Evolutionary conservation across 2,113 vertebrate genomes (phyloP), one percentile per base, ranked within the genome.

Genomic region (Carettochelys insculpta): DNA sequence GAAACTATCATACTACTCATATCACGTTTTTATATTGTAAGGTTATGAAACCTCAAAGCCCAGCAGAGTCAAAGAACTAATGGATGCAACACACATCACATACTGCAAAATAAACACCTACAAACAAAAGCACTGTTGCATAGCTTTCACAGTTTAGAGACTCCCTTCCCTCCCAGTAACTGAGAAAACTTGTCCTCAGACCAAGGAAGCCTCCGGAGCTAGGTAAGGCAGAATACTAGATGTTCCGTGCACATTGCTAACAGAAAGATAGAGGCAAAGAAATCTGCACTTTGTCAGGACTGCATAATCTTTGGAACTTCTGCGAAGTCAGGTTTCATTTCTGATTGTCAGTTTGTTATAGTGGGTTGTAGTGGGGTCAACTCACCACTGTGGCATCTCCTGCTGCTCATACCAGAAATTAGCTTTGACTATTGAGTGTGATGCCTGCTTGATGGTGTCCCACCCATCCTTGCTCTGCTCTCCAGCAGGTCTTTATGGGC

Each of bases 11-110:
- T 6, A 47, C 92, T 22, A 5, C 9, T 92, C 38, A 86, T 31
- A 83, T 93, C 86, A 80, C 92, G 93, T 92, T 87, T 78, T 41
- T 78, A 10, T 82, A 45, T 2, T 20, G 6, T 25, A 71, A 68
- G 11, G 78, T 68, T 54, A n/a, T 92, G 93, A 92, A 85, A 22
- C 4, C 77, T 71, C 58, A 92, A 87, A 92, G 27, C 54, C 77
- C 14, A 86, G 41, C n/a, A 78, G 12, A 86, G 27, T 16, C 65
- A 41, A 92, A 82, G 48, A 78, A 89, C 84, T 77, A 38, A 89
- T 61, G 47, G 43, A 61, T 54, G 31, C 11, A 75, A 86, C 4
- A 68, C 4, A 13, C 31, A 19, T 8, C 2, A 52, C 2, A 3
- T 45, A 89, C 78, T 89, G 25, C 19, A 71, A 90, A 82, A 0